Conservation (phyloP, 2,113 vertebrate genomes). For the Erpornis zantholeuca region DNA sequence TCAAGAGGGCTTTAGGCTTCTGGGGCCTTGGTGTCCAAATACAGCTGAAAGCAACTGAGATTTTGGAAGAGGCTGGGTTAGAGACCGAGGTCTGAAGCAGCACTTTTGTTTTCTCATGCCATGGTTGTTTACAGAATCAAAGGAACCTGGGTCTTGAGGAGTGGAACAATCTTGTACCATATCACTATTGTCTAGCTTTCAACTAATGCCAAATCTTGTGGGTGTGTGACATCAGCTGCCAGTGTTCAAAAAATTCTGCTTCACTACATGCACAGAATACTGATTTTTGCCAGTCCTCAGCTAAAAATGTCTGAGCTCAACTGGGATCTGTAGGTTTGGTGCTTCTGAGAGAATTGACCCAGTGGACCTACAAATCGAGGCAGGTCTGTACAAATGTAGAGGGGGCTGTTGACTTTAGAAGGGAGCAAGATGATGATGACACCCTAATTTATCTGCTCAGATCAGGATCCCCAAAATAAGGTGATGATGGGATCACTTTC, state of each 20-base stretch:
- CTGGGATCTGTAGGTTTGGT: background rate
- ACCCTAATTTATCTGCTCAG: background rate
- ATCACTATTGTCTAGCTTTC: background rate
- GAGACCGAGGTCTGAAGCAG: background rate
- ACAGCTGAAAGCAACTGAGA: background rate
- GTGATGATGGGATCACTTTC: background rate
- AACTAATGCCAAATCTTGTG: background rate
- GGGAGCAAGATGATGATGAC: background rate
- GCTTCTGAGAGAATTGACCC: background rate
- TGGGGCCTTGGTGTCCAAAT: background rate
- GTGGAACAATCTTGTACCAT: background rate
- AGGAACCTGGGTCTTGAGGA: background rate
- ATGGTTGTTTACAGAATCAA: background rate
- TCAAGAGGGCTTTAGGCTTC: background rate
- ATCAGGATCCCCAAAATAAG: background rate
- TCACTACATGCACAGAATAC: background rate
- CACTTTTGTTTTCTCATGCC: background rate
- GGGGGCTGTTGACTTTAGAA: background rate
- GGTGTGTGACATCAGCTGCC: background rate
- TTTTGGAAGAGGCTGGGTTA: background rate
- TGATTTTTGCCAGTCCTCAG: background rate
- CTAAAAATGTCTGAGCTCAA: background rate
- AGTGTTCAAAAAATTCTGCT: background rate
- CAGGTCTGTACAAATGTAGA: background rate
- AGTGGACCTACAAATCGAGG: background rate